Evolutionary conservation across 2,113 vertebrate genomes (phyloP).

Genomic region (Gobiocypris rarus): DNA sequence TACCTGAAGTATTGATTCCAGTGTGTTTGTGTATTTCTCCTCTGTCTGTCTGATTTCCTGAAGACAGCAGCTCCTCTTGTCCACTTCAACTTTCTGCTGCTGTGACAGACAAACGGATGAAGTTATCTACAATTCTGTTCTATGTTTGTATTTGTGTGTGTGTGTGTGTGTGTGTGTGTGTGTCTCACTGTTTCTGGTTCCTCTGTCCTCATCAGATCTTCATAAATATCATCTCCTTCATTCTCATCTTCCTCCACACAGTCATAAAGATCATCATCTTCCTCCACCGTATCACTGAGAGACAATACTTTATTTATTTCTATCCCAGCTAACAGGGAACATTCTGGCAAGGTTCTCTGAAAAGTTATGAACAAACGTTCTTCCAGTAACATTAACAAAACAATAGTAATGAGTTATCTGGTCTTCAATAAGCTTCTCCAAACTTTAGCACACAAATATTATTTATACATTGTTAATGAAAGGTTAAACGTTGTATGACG

Average conservation of each 20-base stretch:
- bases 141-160: constrained; percentile 3
- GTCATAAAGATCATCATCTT: constrained; percentile 90
- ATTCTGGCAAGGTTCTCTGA: too few species aligned
- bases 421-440: too few species aligned
- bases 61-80: constrained; percentile 88
- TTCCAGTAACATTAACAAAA: too few species aligned
- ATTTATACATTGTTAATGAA: too few species aligned
- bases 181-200: constrained; percentile 73
- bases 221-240: constrained; percentile 89
- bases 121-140: neutral
- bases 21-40: constrained; percentile 87
- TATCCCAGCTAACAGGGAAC: too few species aligned
- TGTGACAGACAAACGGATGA: constrained; percentile 42
- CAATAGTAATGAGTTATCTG: too few species aligned
- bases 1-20: constrained; percentile 88
- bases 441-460: too few species aligned
- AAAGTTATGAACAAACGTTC: too few species aligned
- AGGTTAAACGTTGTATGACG: too few species aligned
- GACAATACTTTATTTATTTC: neutral
- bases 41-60: constrained; percentile 89
- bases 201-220: constrained; percentile 86
- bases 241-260: constrained; percentile 87
- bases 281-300: constrained; percentile 84
- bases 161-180: constrained; percentile 31
- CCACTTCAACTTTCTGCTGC: constrained; percentile 80